These are phyloP conservation scores for Caradrina kadenii DNA, from an alignment of 2,888 invertebrate species.

Conservation along the genomic window DNA sequence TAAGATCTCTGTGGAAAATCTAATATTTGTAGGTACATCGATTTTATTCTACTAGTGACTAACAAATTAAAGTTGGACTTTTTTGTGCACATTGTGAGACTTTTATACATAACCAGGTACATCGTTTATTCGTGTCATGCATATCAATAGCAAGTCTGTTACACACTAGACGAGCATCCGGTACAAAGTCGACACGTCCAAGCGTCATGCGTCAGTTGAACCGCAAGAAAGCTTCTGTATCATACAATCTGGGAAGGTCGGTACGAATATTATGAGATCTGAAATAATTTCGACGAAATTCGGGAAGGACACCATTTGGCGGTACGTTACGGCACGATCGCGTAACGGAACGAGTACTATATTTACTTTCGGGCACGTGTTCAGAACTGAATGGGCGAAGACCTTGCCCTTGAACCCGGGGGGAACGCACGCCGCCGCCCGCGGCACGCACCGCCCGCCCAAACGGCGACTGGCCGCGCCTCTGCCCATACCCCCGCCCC, in stretches of 20 bases:
- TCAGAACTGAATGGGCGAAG: constrained; percentile 87
- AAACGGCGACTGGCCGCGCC: constrained; percentile 79
- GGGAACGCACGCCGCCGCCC: constrained; percentile 82
- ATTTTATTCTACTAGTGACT: not conserved
- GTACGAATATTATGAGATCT: constrained; percentile 28
- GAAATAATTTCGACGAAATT: constrained; percentile 44
- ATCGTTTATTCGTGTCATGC: constrained; percentile 32
- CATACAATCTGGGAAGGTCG: constrained; percentile 18
- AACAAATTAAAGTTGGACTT: constrained; percentile 22
- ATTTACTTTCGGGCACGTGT: constrained; percentile 90
- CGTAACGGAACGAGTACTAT: constrained; percentile 86
- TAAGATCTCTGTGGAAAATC: not conserved
- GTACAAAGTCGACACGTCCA: constrained; percentile 33
- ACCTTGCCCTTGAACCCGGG: constrained; percentile 88
- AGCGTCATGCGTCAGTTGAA: constrained; percentile 22
- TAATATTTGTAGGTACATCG: not conserved
- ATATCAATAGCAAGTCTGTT: constrained; percentile 53
- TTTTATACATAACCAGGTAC: constrained; percentile 43
- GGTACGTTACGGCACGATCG: constrained; percentile 76
- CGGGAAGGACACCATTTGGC: constrained; percentile 60
- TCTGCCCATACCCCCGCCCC: constrained; percentile 66
- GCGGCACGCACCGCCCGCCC: constrained; percentile 86
- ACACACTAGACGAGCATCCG: constrained; percentile 57
- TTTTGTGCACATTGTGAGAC: constrained; percentile 33
- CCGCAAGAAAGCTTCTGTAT: constrained; percentile 26